Evolutionary conservation across 2,888 invertebrate genomes (phyloP), one percentile per base, ranked within the genome.

Genomic region (Cordylochernes scorpioides): DNA sequence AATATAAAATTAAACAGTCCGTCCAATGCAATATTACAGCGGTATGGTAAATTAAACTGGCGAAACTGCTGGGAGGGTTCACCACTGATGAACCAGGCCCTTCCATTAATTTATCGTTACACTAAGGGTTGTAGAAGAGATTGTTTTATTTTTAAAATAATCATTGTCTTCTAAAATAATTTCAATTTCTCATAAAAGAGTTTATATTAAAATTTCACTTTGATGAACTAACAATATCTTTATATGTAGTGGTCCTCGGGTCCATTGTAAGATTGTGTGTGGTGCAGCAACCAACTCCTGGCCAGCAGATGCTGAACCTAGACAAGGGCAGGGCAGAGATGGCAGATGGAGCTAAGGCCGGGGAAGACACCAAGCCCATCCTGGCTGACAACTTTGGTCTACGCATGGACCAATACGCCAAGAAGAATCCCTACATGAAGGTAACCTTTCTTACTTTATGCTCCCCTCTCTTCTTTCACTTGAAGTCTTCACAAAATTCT

Each of bases 381-480:
- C 12, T 34, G 7, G 28, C 33, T 33, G 58, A 61, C 19, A 65
- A 65, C 35, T 75, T 84, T 42, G 84, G 82, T 1, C 59, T 86
- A 30, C 78, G 78, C 49, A 58, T 82, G 12, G 84, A 84, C 57
- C 82, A 82, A 60, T 84, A 65, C 42, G 65, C 67, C 5, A 72
- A 74, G 47, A 80, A 80, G 50, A 69, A 68, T 35, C 71, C 73
- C 1, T 73, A 74, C 7, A 46, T 54, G 42, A 55, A 71, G 67
- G 54, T 54, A 39, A 28, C n/a, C n/a, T n/a, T n/a, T n/a, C n/a
- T n/a, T n/a, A n/a, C n/a, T n/a, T n/a, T n/a, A n/a, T n/a, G n/a
- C n/a, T n/a, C n/a, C n/a, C n/a, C n/a, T n/a, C n/a, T n/a, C n/a
- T n/a, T n/a, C n/a, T n/a, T n/a, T n/a, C n/a, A n/a, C n/a, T n/a